These are phyloP conservation scores for Leuciscus idus DNA, from an alignment of 2,113 vertebrate genomes.

Conservation along the genomic window DNA sequence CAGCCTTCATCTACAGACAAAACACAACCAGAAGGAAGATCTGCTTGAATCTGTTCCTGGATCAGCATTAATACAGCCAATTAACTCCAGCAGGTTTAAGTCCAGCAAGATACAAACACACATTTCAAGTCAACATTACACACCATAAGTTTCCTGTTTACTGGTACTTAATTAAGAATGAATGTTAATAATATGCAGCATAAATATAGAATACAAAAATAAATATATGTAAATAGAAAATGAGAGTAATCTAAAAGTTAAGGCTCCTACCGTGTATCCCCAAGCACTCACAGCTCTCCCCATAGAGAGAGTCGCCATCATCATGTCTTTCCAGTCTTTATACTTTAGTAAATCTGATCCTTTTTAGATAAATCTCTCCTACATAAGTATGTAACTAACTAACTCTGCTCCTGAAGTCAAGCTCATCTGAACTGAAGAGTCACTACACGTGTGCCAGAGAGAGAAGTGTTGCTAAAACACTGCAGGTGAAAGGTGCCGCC, in stretches of 20 bases:
- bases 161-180: background rate
- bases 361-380: background rate
- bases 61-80: background rate
- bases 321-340: conserved; percentile 55
- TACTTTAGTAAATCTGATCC: background rate
- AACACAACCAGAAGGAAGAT: background rate
- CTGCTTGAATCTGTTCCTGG: background rate
- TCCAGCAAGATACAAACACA: background rate
- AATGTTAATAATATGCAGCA: background rate
- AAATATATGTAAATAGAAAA: background rate
- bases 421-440: conserved; percentile 2
- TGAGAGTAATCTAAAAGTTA: background rate
- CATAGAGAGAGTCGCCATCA: conserved; percentile 78
- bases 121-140: background rate
- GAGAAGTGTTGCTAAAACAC: conserved; percentile 15
- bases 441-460: background rate
- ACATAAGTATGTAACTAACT: background rate
- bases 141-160: background rate
- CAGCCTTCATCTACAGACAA: background rate
- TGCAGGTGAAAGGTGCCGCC: background rate
- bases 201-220: background rate
- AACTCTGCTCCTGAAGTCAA: background rate
- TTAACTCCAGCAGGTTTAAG: too few relatives aligned
- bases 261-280: conserved; percentile 75
- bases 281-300: conserved; percentile 68